Conservation (phyloP, 2,888 invertebrate genomes). For the Phyllotreta striolata region DNA sequence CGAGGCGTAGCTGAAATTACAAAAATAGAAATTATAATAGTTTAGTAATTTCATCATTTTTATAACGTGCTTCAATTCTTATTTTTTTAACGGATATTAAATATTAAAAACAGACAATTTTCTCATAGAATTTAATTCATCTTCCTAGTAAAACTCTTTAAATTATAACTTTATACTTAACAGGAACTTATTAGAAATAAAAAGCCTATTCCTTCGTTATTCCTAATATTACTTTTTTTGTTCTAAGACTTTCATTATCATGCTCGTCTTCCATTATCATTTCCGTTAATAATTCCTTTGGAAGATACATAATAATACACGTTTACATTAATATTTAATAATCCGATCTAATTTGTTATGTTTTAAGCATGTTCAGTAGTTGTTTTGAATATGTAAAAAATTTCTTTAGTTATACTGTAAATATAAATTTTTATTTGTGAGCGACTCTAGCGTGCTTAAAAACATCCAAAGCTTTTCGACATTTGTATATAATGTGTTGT, state of each 20-base stretch:
- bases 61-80: too few relatives aligned
- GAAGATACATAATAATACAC: background rate
- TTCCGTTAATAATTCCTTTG: background rate
- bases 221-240: background rate
- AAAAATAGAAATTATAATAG: too few relatives aligned
- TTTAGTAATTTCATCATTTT: too few relatives aligned
- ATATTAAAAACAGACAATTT: too few relatives aligned
- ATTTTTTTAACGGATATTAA: too few relatives aligned
- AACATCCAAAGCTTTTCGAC: constrained; percentile 39
- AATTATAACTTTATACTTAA: too few relatives aligned
- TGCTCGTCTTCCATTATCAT: constrained; percentile 45
- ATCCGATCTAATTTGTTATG: constrained; percentile 6
- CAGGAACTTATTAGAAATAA: too few relatives aligned
- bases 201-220: too few relatives aligned
- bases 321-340: background rate
- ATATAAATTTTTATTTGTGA: constrained; percentile 8
- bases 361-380: constrained; percentile 50
- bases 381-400: constrained; percentile 30
- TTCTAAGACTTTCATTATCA: background rate
- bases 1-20: too few relatives aligned
- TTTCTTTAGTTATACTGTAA: constrained; percentile 15
- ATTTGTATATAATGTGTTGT: constrained; percentile 12
- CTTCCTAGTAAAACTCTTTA: too few relatives aligned
- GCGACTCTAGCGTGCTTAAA: constrained; percentile 54
- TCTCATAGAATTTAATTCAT: too few relatives aligned